These are phyloP conservation scores for Ochropacha duplaris DNA, from an alignment of 2,888 invertebrate species.

Conservation along the genomic window DNA sequence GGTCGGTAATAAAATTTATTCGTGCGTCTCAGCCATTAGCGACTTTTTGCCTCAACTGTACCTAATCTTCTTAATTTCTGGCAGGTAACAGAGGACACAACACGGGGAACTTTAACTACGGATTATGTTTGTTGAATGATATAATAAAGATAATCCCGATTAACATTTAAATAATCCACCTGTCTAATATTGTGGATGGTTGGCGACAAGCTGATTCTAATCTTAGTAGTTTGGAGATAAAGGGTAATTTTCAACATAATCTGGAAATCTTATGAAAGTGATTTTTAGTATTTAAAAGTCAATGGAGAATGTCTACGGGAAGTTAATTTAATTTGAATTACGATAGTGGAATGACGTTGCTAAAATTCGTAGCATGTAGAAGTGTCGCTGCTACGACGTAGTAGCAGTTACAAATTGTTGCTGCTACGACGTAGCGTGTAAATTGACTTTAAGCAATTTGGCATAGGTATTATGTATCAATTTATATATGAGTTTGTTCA, in stretches of 20 bases:
- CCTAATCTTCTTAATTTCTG: conserved; percentile 32
- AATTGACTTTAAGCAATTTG: neutral
- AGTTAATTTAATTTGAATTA: neutral
- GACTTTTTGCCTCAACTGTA: conserved; percentile 27
- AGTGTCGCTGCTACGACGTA: neutral
- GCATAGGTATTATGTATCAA: neutral
- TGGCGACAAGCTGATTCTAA: neutral
- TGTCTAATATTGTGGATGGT: neutral
- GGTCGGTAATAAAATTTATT: conserved; percentile 38
- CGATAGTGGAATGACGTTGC: neutral
- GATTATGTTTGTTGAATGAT: conserved; percentile 19
- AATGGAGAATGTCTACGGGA: neutral
- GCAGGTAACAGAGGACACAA: conserved; percentile 14
- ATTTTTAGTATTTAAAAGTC: too few species aligned
- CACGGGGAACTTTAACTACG: conserved; percentile 18
- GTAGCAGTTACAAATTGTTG: neutral
- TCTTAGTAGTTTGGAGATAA: neutral
- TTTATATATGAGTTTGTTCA: neutral
- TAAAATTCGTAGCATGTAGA: neutral
- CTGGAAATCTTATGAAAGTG: too few species aligned
- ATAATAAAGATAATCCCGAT: conserved; percentile 10
- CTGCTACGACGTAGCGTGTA: neutral
- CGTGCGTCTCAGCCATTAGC: conserved; percentile 30
- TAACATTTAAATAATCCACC: conserved; percentile 5
- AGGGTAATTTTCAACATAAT: neutral